Evolutionary conservation across 2,888 invertebrate genomes (phyloP).

Genomic region (Lathronympha strigana): DNA sequence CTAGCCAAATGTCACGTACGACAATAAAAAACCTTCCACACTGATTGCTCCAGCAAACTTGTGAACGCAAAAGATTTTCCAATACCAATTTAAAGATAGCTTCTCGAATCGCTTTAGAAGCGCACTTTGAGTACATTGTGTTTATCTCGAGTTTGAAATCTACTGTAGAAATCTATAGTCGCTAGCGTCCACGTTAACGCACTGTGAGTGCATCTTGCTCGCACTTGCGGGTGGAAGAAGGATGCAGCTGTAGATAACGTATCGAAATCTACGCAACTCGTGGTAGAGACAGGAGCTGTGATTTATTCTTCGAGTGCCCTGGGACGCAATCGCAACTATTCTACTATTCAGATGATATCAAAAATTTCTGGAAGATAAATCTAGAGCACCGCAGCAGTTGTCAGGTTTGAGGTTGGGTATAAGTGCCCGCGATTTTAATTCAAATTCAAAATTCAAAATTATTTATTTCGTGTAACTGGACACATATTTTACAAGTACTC

Average conservation of each 20-base stretch:
- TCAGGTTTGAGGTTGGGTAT: conserved; percentile 23
- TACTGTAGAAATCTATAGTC: no score
- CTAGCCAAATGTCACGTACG: background rate
- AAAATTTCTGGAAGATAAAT: conserved; percentile 36
- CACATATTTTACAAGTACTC: no score
- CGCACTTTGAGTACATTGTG: conserved; percentile 12
- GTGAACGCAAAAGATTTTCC: conserved; percentile 15
- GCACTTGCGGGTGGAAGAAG: no score
- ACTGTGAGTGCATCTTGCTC: no score
- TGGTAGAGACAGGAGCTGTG: no score
- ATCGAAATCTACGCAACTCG: no score
- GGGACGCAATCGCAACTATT: conserved; percentile 34
- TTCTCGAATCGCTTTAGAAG: conserved; percentile 14
- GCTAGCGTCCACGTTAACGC: no score
- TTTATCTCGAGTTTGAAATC: no score
- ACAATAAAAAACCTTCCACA: conserved; percentile 1
- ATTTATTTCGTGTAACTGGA: no score
- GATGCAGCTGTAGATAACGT: no score
- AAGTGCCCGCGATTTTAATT: background rate
- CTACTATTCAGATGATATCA: conserved; percentile 42
- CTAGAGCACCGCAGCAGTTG: conserved; percentile 36
- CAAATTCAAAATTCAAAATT: no score
- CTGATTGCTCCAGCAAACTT: conserved; percentile 11
- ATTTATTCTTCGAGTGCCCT: conserved; percentile 29
- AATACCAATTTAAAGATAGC: conserved; percentile 26